These are phyloP conservation scores for Eupeodes luniger DNA, from an alignment of 2,888 invertebrate species.

Conservation along the genomic window DNA sequence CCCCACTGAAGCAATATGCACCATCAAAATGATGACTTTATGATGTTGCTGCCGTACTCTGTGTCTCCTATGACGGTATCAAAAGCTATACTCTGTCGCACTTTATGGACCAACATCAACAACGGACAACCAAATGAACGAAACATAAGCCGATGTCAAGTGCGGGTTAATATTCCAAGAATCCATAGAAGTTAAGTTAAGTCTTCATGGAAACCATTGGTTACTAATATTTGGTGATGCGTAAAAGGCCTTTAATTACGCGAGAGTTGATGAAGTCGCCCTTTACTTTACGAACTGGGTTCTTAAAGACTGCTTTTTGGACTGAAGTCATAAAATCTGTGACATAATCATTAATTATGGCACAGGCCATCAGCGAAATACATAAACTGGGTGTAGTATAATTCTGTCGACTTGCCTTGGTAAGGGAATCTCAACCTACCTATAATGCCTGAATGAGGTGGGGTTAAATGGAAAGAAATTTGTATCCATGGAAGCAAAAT, in stretches of 20 bases:
- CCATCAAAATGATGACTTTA: slow-evolving; percentile 42
- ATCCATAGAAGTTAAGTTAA: slow-evolving; percentile 3
- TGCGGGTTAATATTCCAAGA: slow-evolving; percentile 35
- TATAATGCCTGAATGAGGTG: not conserved
- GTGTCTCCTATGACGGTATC: not conserved
- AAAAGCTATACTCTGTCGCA: not conserved
- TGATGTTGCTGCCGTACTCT: slow-evolving; percentile 20
- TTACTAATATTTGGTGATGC: slow-evolving; percentile 31
- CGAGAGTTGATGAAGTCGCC: slow-evolving; percentile 38
- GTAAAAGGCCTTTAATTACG: slow-evolving; percentile 37
- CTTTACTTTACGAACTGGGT: not conserved
- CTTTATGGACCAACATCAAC: not conserved
- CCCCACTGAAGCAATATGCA: slow-evolving; percentile 2
- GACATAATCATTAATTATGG: slow-evolving; percentile 36
- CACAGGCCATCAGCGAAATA: slow-evolving; percentile 4
- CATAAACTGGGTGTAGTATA: not conserved
- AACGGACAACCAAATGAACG: not conserved
- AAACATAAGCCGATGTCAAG: slow-evolving; percentile 12
- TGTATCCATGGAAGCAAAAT: not conserved
- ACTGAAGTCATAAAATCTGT: slow-evolving; percentile 26
- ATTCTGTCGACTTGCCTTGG: slow-evolving; percentile 1
- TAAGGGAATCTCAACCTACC: too few relatives aligned
- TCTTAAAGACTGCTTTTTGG: slow-evolving; percentile 10
- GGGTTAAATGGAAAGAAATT: slow-evolving; percentile 1
- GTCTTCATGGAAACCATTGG: slow-evolving; percentile 19